Evolutionary conservation across 2,113 vertebrate genomes (phyloP).

Genomic region (Grammatotria lemairii): DNA sequence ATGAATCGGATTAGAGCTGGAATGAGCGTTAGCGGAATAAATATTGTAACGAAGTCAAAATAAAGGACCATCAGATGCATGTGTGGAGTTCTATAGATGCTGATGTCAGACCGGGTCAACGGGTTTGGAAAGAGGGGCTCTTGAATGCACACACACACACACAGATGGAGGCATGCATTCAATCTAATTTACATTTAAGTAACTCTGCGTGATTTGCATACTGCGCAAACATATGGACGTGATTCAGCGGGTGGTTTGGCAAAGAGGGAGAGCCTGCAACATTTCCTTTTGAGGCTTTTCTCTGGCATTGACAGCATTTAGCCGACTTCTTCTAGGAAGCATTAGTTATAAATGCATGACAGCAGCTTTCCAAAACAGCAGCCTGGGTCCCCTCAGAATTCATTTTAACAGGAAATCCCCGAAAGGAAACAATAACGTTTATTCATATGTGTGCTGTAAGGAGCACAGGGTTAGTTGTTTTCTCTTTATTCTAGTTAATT

Average conservation of each 20-base stretch:
- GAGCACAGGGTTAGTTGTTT: background rate
- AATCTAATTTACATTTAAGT: constrained; percentile 6
- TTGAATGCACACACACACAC: background rate
- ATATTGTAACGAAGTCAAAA: background rate
- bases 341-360: background rate
- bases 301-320: constrained; percentile 12
- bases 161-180: background rate
- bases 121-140: background rate
- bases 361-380: background rate
- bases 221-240: constrained; percentile 41
- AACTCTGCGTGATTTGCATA: constrained; percentile 37
- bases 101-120: background rate
- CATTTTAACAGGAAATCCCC: background rate
- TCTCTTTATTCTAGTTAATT: background rate
- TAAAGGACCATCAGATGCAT: background rate
- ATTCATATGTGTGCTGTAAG: background rate
- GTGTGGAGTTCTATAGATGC: background rate
- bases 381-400: background rate
- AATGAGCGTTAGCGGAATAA: constrained; percentile 1
- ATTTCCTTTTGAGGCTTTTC: constrained; percentile 31
- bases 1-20: constrained; percentile 9
- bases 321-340: background rate
- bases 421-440: background rate
- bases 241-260: constrained; percentile 42
- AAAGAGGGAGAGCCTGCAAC: constrained; percentile 3